Evolutionary conservation across 2,888 invertebrate species (phyloP).

Genomic region (Phrixothrix hirtus): DNA sequence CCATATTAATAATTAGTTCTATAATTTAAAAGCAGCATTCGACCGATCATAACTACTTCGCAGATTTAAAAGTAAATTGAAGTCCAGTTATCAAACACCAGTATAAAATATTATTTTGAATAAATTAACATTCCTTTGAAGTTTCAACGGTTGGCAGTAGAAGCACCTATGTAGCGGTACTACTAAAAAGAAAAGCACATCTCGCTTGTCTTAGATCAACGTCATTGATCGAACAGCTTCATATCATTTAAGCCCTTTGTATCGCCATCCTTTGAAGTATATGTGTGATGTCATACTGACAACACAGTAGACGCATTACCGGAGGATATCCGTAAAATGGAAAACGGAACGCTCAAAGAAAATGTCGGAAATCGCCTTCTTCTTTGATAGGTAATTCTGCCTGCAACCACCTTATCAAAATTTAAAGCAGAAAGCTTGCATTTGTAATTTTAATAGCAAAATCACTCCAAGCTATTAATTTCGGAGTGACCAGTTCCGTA

Average conservation of each 20-base stretch:
- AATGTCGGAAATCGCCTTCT: conserved; percentile 37
- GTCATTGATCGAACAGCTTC: conserved; percentile 33
- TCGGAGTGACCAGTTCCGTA: conserved; percentile 51
- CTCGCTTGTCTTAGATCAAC: conserved; percentile 32
- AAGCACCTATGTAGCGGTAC: conserved; percentile 20
- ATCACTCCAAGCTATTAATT: conserved; percentile 34
- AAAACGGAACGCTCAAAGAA: conserved; percentile 37
- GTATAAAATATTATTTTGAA: conserved; percentile 35
- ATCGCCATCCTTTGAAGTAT: conserved; percentile 36
- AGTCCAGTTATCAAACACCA: conserved; percentile 8
- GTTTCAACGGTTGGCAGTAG: conserved; percentile 13
- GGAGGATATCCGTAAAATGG: conserved; percentile 38
- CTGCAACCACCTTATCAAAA: conserved; percentile 16
- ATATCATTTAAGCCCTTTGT: conserved; percentile 45
- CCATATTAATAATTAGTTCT: conserved; percentile 5
- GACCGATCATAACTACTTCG: not conserved
- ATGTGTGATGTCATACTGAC: conserved; percentile 39
- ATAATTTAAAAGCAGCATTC: conserved; percentile 7
- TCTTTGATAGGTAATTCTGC: conserved; percentile 23
- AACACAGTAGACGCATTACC: conserved; percentile 38
- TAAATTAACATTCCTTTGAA: conserved; percentile 45
- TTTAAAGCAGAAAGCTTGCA: conserved; percentile 10
- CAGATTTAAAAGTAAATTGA: conserved; percentile 6
- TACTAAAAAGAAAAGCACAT: conserved; percentile 35
- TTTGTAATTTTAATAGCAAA: conserved; percentile 8